These are phyloP conservation scores for Synanceia verrucosa DNA, from an alignment of 2,797 vertebrate species.

Conservation along the genomic window DNA sequence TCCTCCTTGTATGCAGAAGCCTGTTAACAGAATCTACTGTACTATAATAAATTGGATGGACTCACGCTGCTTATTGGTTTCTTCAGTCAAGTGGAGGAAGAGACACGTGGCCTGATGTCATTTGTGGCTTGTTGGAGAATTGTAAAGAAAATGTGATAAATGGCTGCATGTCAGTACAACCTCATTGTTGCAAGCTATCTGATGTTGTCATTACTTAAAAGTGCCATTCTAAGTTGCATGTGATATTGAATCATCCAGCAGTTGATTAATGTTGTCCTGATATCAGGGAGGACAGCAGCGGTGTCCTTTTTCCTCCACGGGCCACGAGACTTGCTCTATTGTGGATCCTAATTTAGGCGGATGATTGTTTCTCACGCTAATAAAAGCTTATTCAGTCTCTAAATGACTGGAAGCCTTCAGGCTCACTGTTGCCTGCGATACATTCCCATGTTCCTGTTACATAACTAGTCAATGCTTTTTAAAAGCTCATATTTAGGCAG, in stretches of 20 bases:
- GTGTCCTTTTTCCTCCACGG: conserved; percentile 10
- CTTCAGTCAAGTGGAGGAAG: conserved; percentile 5
- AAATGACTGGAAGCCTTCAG: conserved; percentile 26
- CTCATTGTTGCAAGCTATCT: conserved; percentile 43
- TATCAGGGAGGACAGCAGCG: conserved; percentile 19
- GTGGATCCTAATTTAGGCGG: conserved; percentile 33
- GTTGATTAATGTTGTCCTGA: conserved; percentile 51
- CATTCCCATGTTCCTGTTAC: conserved; percentile 18
- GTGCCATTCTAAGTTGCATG: conserved; percentile 15
- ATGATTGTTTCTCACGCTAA: conserved; percentile 45
- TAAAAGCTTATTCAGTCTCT: conserved; percentile 26
- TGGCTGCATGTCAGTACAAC: conserved; percentile 38
- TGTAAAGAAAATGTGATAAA: conserved; percentile 60
- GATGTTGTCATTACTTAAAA: conserved; percentile 56
- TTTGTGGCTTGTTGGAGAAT: conserved; percentile 38
- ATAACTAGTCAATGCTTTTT: conserved; percentile 26
- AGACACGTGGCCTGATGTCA: conserved; percentile 20
- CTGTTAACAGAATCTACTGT: conserved; percentile 8
- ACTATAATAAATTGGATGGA: conserved; percentile 2
- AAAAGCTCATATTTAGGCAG: conserved; percentile 43
- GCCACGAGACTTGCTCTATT: conserved; percentile 10
- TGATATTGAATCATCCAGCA: conserved; percentile 48
- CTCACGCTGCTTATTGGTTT: conserved; percentile 7
- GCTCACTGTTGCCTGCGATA: conserved; percentile 17
- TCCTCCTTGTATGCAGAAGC: not conserved